These are phyloP conservation scores for Maniola jurtina DNA, from an alignment of 1,140 invertebrate species.

Conservation along the genomic window DNA sequence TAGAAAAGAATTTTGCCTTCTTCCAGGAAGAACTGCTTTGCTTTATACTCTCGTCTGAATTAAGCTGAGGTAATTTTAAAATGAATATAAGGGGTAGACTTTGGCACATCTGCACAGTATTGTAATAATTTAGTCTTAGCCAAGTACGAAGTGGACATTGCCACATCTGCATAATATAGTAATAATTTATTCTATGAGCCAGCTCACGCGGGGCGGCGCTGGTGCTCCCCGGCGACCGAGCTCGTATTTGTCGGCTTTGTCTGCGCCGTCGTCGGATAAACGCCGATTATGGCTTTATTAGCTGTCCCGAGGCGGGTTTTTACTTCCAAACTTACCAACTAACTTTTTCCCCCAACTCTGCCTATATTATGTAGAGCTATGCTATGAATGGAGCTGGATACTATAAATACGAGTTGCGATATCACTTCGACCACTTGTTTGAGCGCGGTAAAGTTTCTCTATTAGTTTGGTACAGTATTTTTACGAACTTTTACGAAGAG, in stretches of 20 bases:
- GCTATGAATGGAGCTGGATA: slow-evolving; percentile 6
- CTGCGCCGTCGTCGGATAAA: slow-evolving; percentile 12
- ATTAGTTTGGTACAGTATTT: not conserved
- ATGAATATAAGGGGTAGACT: no score
- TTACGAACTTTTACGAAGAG: not conserved
- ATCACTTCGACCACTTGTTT: slow-evolving; percentile 17
- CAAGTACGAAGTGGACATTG: no score
- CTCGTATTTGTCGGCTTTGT: slow-evolving; percentile 14
- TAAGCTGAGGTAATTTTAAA: no score
- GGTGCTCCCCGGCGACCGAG: not conserved
- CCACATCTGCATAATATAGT: not conserved
- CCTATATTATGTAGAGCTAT: slow-evolving; percentile 4
- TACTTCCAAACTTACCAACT: slow-evolving; percentile 23
- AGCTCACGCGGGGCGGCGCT: not conserved
- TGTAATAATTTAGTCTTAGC: no score
- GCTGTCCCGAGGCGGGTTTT: slow-evolving; percentile 20
- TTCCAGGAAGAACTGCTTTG: no score
- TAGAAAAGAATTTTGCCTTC: no score
- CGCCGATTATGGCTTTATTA: slow-evolving; percentile 17
- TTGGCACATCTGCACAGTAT: no score
- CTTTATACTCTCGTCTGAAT: no score
- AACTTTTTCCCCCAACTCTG: not conserved
- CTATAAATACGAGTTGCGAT: slow-evolving; percentile 2
- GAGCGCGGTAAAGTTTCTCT: not conserved
- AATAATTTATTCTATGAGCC: not conserved